phyloP scores from a whole-genome alignment of 2,113 vertebrate genomes.

The Eulemur rufifrons region DNA sequence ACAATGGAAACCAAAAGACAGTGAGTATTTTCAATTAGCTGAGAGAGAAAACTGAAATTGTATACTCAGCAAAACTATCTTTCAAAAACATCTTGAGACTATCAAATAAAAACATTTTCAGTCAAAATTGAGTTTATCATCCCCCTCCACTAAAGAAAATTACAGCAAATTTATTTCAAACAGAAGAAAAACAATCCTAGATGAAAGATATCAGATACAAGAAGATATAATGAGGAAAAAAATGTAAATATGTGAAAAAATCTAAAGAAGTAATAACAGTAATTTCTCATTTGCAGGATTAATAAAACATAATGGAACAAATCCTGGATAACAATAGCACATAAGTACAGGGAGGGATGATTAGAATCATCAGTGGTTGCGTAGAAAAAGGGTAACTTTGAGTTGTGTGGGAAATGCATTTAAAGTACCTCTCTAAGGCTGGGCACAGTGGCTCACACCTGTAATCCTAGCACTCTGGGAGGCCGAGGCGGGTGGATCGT shows the following conservation, averaged over 20 bases:
- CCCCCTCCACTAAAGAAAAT: background rate
- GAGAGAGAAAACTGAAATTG: background rate
- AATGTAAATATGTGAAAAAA: background rate
- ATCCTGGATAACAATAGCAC: background rate
- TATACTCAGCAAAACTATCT: background rate
- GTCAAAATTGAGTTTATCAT: conserved; percentile 37
- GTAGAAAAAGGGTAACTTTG: background rate
- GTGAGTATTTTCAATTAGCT: background rate
- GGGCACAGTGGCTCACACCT: too few species aligned
- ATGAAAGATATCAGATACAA: background rate
- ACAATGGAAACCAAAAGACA: background rate
- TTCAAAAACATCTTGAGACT: conserved; percentile 24
- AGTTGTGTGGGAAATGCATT: background rate
- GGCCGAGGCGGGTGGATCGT: too few species aligned
- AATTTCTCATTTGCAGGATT: conserved; percentile 2
- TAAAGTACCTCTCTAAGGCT: background rate
- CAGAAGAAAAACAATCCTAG: background rate
- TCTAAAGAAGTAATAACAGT: background rate
- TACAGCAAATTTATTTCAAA: conserved; percentile 25
- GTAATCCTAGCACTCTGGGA: too few species aligned
- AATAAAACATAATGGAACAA: conserved; percentile 4
- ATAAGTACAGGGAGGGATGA: background rate
- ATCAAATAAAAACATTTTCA: background rate
- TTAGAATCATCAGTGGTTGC: background rate
- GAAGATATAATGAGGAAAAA: background rate